Base-by-base conservation (phyloP, 2,113 vertebrate species). In the Toxotes chatareus region DNA sequence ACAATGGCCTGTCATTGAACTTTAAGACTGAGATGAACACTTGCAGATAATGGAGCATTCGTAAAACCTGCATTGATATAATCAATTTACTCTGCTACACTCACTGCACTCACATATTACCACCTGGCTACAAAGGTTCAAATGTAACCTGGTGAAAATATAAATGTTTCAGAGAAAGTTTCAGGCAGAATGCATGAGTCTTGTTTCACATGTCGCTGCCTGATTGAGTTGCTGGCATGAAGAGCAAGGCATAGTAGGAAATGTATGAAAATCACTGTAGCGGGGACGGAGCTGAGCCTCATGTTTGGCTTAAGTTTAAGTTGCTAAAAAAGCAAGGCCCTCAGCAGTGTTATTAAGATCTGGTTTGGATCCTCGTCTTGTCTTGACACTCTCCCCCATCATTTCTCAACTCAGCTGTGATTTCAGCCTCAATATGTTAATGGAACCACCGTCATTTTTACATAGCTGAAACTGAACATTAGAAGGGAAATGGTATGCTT, bases 1-100 rank as follows among this genome's bases (percentile, higher is more conserved):
- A 67, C 85, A 91, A 87, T 60, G 56, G 60, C 70, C 68, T 60
- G 34, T 68, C 17, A 47, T 19, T 87, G 84, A 87, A 80, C 87
- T 74, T 42, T 76, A 68, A 61, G 38, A 57, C 14, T 11, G 53
- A 82, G 71, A 78, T 79, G 36, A 68, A 77, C 16, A 55, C 34
- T 59, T 38, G 10, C 0, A 63, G 47, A 67, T 80, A 32, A 8
- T 2, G 7, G 1, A 7, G 42, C 42, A 21, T 53, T 71, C 40
- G 13, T 36, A n/a, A 16, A 34, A 56, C 32, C 32, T 21, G 10
- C 5, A 51, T 0, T 44, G 49, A 69, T 51, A 11, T 40, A 3
- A 46, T 4, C 19, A 14, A 0, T 49, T 32, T 44, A 3, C 4
- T 27, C 9, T 19, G 31, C 32, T 7, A n/a, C 10, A n/a, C 51